Conservation (phyloP, 2,797 vertebrate species). For the Catostomus latipinnis region DNA sequence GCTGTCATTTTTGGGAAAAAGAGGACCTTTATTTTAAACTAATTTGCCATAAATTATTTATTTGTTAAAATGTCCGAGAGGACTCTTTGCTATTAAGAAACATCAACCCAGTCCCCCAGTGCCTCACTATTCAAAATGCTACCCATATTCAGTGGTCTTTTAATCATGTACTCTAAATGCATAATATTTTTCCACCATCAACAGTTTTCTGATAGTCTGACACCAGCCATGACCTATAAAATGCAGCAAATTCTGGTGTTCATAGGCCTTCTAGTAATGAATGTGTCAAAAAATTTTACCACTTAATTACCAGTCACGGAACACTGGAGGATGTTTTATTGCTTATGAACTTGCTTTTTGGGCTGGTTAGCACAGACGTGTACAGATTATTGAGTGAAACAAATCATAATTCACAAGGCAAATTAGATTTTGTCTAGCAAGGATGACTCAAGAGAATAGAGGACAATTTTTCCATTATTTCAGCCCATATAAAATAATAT, state of each 20-base stretch:
- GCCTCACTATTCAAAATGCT: constrained; percentile 48
- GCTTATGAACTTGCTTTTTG: constrained; percentile 42
- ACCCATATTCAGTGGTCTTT: constrained; percentile 50
- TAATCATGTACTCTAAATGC: constrained; percentile 60
- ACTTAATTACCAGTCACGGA: constrained; percentile 62
- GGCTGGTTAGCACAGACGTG: constrained; percentile 54
- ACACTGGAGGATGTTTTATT: constrained; percentile 42
- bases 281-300: constrained; percentile 59
- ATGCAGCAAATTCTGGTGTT: constrained; percentile 37
- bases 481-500: constrained; percentile 11
- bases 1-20: not conserved
- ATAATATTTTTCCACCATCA: constrained; percentile 57
- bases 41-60: constrained; percentile 28
- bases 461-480: constrained; percentile 16
- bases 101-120: constrained; percentile 18
- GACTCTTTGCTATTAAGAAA: constrained; percentile 36
- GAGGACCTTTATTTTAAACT: not conserved
- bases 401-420: constrained; percentile 53
- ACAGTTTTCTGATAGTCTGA: constrained; percentile 58
- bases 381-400: constrained; percentile 47
- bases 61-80: constrained; percentile 1
- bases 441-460: constrained; percentile 21
- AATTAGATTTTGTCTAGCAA: constrained; percentile 39
- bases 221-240: constrained; percentile 61
- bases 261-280: constrained; percentile 55